Conservation (phyloP, 2,113 vertebrate species). For the Cyphomyrus plagiostoma region DNA sequence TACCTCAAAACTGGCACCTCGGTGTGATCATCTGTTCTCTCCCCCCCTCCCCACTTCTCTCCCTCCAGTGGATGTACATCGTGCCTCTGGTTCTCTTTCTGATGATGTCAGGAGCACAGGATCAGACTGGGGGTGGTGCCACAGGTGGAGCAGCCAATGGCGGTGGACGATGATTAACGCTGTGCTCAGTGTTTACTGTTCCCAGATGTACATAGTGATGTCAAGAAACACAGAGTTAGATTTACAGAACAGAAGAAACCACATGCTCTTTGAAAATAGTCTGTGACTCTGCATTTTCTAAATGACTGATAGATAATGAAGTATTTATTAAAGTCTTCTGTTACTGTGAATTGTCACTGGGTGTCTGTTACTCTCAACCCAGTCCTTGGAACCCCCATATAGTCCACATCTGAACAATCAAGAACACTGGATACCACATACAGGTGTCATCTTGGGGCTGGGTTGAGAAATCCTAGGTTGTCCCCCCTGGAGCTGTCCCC, state of each 20-base stretch:
- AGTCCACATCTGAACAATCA: background rate
- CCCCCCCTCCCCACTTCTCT: background rate
- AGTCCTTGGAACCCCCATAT: background rate
- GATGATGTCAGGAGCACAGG: conserved; percentile 90
- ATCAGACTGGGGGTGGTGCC: conserved; percentile 75
- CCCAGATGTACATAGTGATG: conserved; percentile 1
- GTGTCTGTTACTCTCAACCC: background rate
- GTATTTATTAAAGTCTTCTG: conserved; percentile 52
- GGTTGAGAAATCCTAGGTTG: background rate
- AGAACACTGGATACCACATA: background rate
- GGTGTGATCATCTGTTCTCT: background rate
- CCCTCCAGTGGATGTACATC: conserved; percentile 88
- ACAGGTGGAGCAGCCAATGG: conserved; percentile 62
- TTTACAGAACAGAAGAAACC: conserved; percentile 3
- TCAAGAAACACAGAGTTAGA: background rate
- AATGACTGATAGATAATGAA: conserved; percentile 52
- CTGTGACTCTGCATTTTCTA: conserved; percentile 42
- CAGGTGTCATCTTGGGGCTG: background rate
- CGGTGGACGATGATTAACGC: conserved; percentile 57
- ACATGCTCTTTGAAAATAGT: conserved; percentile 18
- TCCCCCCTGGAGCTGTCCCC: background rate
- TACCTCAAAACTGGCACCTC: background rate
- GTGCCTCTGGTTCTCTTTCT: conserved; percentile 86
- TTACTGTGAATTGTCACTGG: background rate
- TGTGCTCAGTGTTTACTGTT: background rate